Evolutionary conservation across 2,888 invertebrate genomes (phyloP).

Genomic region (Ectemnius cavifrons): DNA sequence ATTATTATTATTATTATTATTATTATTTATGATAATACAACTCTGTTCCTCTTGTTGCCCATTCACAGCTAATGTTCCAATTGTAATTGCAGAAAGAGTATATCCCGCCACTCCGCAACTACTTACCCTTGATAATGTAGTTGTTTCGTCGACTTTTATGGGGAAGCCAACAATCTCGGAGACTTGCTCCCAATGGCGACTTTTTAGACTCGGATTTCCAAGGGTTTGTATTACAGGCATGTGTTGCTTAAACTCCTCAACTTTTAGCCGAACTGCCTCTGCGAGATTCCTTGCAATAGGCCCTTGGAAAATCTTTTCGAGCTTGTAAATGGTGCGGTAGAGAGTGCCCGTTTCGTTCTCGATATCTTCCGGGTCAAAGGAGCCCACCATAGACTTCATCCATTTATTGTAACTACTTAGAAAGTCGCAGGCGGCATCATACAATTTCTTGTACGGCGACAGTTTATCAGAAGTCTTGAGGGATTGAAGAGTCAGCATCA

Average conservation of each 20-base stretch:
- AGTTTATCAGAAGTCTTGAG: slow-evolving; percentile 85
- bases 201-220: slow-evolving; percentile 96
- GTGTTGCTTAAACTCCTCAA: slow-evolving; percentile 92
- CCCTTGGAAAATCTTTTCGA: slow-evolving; percentile 90
- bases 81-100: no score
- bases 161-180: slow-evolving; percentile 97
- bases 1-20: no score
- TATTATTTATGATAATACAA: no score
- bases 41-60: no score
- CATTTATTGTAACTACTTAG: slow-evolving; percentile 89
- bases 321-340: slow-evolving; percentile 89
- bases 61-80: no score
- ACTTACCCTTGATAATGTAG: slow-evolving; percentile 88
- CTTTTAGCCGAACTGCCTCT: slow-evolving; percentile 83
- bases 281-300: slow-evolving; percentile 88
- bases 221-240: slow-evolving; percentile 95
- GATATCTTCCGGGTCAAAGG: slow-evolving; percentile 92
- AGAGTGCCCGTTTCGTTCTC: slow-evolving; percentile 86
- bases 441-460: slow-evolving; percentile 91
- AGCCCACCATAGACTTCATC: slow-evolving; percentile 89
- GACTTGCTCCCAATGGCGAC: slow-evolving; percentile 95
- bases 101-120: no score
- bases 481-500: not conserved
- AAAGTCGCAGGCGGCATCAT: slow-evolving; percentile 93
- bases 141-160: slow-evolving; percentile 89